Base-by-base conservation (phyloP, 2,888 invertebrate genomes). In the Micropterix aruncella region DNA sequence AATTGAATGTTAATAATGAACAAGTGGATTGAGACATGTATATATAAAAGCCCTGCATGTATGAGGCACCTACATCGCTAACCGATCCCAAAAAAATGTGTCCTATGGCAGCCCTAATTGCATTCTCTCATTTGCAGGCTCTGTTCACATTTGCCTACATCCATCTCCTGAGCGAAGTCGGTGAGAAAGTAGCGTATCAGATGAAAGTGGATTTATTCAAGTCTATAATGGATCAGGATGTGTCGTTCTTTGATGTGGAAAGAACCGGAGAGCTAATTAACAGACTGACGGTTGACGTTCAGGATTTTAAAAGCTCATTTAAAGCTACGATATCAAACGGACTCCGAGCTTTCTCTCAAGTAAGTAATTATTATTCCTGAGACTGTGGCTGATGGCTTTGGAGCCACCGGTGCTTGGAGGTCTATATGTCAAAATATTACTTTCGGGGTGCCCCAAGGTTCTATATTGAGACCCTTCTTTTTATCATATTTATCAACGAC, bases 241-340 rank as follows among this genome's bases (percentile, higher is more conserved):
- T 95, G 57, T 74, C 79, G 5, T 96, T 96, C 63, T 96, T 92
- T 62, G 95, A 96, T 61, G 71, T 74, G 52, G 85, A 91, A 59
- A 79, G 90, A 55, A 92, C 92, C 1, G 95, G 95, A 1, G 95
- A 95, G 63, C 75, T 96, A 39, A 79, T 94, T 5, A 92, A 91
- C 61, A 84, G 89, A 54, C 66, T 96, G 49, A 94, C 94, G 18
- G 79, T 85, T 40, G 96, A 97, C 65, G 83, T 96, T 5, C 95
- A 97, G 61, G 95, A 96, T 57, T 96, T 97, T 60, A 97, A 97
- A 65, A 92, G 94, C 54, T 86, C 90, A 1, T 96, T 97, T 59
- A 97, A 97, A 60, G 80, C 87, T 56, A 86, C 87, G 17, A 80
- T 97, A 40, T 89, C 95, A 1, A 94, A 94, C 55, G 96, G 96